phyloP scores from a whole-genome alignment of 2,113 vertebrate genomes.

The Crotalus horridus region DNA sequence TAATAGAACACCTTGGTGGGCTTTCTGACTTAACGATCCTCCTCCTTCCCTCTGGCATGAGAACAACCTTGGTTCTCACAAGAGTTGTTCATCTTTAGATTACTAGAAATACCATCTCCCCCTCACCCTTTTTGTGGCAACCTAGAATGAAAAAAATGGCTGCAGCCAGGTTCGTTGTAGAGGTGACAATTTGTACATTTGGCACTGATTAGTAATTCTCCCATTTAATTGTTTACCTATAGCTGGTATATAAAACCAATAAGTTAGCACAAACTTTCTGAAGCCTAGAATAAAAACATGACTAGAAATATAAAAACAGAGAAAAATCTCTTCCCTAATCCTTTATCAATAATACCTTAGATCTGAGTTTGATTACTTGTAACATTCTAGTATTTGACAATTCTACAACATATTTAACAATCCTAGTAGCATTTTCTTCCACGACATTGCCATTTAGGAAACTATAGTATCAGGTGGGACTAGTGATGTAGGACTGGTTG shows the following conservation, averaged over 20 bases:
- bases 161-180: no score
- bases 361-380: conserved; percentile 34
- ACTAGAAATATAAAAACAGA: neutral
- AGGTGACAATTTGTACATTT: no score
- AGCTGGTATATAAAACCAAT: conserved; percentile 2
- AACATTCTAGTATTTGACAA: conserved; percentile 28
- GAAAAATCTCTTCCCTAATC: conserved; percentile 3
- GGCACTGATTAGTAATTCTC: neutral
- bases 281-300: neutral
- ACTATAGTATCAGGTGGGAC: conserved; percentile 23
- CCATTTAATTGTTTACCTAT: neutral
- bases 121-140: no score
- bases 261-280: neutral
- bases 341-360: conserved; percentile 37
- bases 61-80: no score
- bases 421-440: conserved; percentile 42
- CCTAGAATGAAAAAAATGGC: no score
- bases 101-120: no score
- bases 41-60: no score
- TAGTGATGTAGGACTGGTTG: neutral
- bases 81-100: no score
- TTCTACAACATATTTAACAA: conserved; percentile 37
- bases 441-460: conserved; percentile 45
- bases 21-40: no score
- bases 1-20: no score